Evolutionary conservation across 2,888 invertebrate genomes (phyloP), one percentile per base, ranked within the genome.

Genomic region (Eledona agricola): DNA sequence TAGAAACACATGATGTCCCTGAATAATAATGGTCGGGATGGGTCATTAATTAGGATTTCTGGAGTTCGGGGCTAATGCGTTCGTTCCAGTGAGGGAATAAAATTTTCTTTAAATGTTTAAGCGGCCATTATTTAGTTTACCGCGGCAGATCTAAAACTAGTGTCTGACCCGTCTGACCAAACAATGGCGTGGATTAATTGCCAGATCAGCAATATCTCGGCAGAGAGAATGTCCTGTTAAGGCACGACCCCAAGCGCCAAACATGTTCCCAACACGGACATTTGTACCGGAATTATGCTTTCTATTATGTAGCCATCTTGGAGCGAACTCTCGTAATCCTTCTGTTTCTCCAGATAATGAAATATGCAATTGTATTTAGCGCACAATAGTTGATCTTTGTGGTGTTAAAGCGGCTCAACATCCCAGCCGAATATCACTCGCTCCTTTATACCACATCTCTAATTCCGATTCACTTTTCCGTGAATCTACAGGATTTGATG

Each of bases 351-450:
- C 59, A 64, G 61, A 61, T 64, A 66, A 64, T 70, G 63, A 67
- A 68, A 69, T 70, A 71, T 70, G 69, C 68, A 70, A 67, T 70
- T 71, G 69, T 69, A 59, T 66, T 60, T 61, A 52, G 51, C 57
- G 59, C 57, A 71, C 66, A 70, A 71, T 70, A 63, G 67, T 59
- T 57, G 62, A 64, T 60, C 58, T 47, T 46, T 55, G 50, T 9
- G 46, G 54, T 45, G 52, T 47, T 57, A 54, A 45, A 46, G 31
- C 15, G 29, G 53, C 40, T 57, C 51, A 51, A 51, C 23, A 51
- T 37, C 10, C 40, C 10, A 32, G 40, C 17, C 31, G 49, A 49
- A 35, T 35, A 4, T 37, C 25, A 19, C 31, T 49, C 32, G 50
- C 45, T 57, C 53, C 42, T 51, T 52, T 43, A 49, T 52, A 50